Percentiles rank a stretch among this genome's conserved stretches.
Conservation (phyloP, 2,113 vertebrate genomes). For the Ceyx cyanopectus region DNA sequence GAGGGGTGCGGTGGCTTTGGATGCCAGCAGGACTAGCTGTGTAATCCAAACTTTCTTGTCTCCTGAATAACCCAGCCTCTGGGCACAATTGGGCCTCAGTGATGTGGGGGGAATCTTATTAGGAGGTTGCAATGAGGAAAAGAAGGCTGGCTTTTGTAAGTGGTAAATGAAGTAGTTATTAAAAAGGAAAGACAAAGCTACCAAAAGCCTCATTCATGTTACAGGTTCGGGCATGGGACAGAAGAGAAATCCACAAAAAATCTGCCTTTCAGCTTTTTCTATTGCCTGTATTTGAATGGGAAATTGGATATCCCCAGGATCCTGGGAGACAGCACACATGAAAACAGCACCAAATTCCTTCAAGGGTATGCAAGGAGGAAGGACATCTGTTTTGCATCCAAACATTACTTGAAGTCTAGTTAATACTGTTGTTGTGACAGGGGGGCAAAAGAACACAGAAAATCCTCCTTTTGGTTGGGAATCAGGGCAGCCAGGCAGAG, state of each 20-base stretch:
- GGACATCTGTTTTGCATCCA: slow-evolving; percentile 61
- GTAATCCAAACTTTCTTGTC: slow-evolving; percentile 51
- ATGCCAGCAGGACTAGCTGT: slow-evolving; percentile 7
- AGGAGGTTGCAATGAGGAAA: slow-evolving; percentile 31
- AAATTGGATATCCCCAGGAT: slow-evolving; percentile 63
- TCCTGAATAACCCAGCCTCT: slow-evolving; percentile 19
- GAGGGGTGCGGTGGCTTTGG: neutral
- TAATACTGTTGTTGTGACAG: slow-evolving; percentile 31
- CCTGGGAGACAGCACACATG: slow-evolving; percentile 39
- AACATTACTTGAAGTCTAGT: slow-evolving; percentile 26
- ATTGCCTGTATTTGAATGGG: slow-evolving; percentile 52
- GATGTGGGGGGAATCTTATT: slow-evolving; percentile 65
- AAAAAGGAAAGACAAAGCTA: slow-evolving; percentile 61
- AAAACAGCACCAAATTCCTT: slow-evolving; percentile 59
- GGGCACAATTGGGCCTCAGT: slow-evolving; percentile 28
- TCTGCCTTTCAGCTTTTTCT: slow-evolving; percentile 67
- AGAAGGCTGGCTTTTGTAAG: slow-evolving; percentile 56
- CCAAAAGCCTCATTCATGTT: slow-evolving; percentile 57
- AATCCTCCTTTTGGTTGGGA: neutral
- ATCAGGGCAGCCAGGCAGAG: neutral
- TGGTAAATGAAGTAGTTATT: slow-evolving; percentile 59
- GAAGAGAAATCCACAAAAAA: slow-evolving; percentile 60
- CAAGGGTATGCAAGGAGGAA: slow-evolving; percentile 40
- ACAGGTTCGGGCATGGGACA: slow-evolving; percentile 52
- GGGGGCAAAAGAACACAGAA: neutral